Evolutionary conservation across 2,113 vertebrate genomes (phyloP).

Genomic region (Madoqua kirkii): DNA sequence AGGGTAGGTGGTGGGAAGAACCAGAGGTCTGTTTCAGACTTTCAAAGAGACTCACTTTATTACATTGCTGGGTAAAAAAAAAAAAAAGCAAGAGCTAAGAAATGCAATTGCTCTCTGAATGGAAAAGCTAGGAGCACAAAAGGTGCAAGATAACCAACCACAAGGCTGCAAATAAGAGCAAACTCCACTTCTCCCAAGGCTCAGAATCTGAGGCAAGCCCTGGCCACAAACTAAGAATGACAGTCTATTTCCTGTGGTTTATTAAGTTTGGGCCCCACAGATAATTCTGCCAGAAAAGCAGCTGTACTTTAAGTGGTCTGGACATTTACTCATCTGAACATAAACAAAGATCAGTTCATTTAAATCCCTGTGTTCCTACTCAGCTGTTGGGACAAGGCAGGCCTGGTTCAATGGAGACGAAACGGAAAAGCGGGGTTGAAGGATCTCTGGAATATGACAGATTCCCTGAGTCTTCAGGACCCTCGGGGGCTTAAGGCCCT

Average conservation of each 20-base stretch:
- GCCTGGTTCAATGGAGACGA: conserved; percentile 25
- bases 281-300: conserved; percentile 51
- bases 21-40: conserved; percentile 58
- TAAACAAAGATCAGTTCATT: conserved; percentile 57
- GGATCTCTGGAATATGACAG: conserved; percentile 27
- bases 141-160: not conserved
- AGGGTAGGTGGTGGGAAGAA: not conserved
- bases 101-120: not conserved
- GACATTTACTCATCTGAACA: conserved; percentile 56
- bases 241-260: conserved; percentile 60
- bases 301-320: conserved; percentile 54
- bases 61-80: not conserved
- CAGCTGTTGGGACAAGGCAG: not conserved
- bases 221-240: conserved; percentile 19
- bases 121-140: not conserved
- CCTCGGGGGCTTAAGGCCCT: conserved; percentile 59
- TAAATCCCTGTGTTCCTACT: not conserved
- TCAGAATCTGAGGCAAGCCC: conserved; percentile 7
- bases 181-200: not conserved
- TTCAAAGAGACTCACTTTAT: not conserved
- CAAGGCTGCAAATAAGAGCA: not conserved
- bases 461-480: conserved; percentile 70
- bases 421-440: conserved; percentile 57
- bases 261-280: conserved; percentile 46
- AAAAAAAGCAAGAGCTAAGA: conserved; percentile 16